Evolutionary conservation across 92 coral and sea anemone species (phyloP), one percentile per base, ranked within the genome.

Genomic region (Virgularia gustaviana): DNA sequence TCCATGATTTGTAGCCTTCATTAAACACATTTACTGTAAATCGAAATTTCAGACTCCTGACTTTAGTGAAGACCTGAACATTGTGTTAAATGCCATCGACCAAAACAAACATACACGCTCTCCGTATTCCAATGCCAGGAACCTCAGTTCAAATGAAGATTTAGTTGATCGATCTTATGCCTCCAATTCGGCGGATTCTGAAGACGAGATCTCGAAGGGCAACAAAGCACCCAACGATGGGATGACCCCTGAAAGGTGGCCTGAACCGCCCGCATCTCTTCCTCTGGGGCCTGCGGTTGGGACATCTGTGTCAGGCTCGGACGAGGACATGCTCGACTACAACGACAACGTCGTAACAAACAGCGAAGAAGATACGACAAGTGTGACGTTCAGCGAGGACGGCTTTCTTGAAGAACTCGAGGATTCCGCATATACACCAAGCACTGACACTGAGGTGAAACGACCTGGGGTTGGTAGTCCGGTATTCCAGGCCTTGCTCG

Each of bases 41-140:
- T n/a, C n/a, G n/a, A n/a, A n/a, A n/a, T 43, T 47, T 16, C 44
- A 68, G 75, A 68, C 75, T 36, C 60, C 75, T 22, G 75, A 68
- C 35, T 49, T 68, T 49, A 8, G 39, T 11, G 45, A 68, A 24
- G 75, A 68, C 44, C 59, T 68, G 4, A 38, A 49, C 51, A 68
- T 68, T 43, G 75, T 68, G 31, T 32, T 68, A 13, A 35, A 49
- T 49, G 75, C 75, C 35, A 30, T 49, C 13, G 59, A 68, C 29
- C 29, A 49, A 18, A 66, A 66, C 28, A 35, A 31, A 10, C 30
- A 68, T 0, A n/a, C n/a, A n/a, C n/a, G n/a, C n/a, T n/a, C n/a
- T n/a, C n/a, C n/a, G n/a, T n/a, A n/a, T n/a, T n/a, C n/a, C n/a
- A n/a, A n/a, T n/a, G n/a, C n/a, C n/a, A n/a, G n/a, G n/a, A n/a